Evolutionary conservation across 1,140 invertebrate species (phyloP), one percentile per base, ranked within the genome.

Genomic region (Copidosoma floridanum): DNA sequence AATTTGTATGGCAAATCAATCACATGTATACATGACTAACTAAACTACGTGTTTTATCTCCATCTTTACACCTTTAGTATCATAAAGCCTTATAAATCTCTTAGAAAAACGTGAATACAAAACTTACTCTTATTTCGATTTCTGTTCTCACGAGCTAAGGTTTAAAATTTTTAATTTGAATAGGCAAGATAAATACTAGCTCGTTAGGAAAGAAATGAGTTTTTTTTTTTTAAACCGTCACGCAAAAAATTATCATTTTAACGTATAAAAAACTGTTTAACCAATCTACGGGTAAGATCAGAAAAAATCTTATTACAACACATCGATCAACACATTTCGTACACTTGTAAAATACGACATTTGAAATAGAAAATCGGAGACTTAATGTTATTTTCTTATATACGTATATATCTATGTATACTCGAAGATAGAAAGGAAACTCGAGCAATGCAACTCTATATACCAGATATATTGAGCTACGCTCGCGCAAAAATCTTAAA

Each of bases 91-190:
- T 73, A 72, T 72, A 73, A 71, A 65, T 72, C 66, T 73, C 65
- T 71, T 68, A 65, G 68, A 75, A 73, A 73, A 75, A 73, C 73
- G 69, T 71, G 68, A 66, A 73, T 73, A 72, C 71, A 73, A 70
- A 71, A 67, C n/a, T n/a, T n/a, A n/a, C n/a, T n/a, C n/a, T n/a
- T n/a, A n/a, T 65, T 68, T 63, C 53, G 51, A 44, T 56, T 56
- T 23, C 61, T 55, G 50, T 29, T 21, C 26, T n/a, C n/a, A n/a
- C n/a, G n/a, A n/a, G n/a, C n/a, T n/a, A n/a, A n/a, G n/a, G n/a
- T n/a, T n/a, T n/a, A n/a, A n/a, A n/a, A n/a, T n/a, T n/a, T n/a
- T n/a, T n/a, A n/a, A n/a, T n/a, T n/a, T n/a, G n/a, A n/a, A n/a
- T n/a, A n/a, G n/a, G n/a, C n/a, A n/a, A n/a, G n/a, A n/a, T n/a